Evolutionary conservation across 2,113 vertebrate genomes (phyloP).

Genomic region (Hemiscyllium ocellatum): DNA sequence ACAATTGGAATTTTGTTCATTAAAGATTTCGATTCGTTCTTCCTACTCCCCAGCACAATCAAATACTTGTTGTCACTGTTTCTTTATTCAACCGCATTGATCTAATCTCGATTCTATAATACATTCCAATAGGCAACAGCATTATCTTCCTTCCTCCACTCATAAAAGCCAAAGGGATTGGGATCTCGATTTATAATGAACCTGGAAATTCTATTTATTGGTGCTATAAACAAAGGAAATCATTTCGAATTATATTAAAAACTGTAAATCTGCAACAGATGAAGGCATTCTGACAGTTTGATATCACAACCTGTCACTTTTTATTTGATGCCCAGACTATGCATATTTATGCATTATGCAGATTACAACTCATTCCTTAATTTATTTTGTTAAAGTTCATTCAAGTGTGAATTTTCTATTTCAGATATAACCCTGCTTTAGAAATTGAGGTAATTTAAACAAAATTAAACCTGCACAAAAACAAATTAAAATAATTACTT

Average conservation of each 20-base stretch:
- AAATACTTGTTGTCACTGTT: neutral
- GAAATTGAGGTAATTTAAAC: conserved; percentile 18
- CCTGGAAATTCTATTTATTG: conserved; percentile 7
- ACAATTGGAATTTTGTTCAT: neutral
- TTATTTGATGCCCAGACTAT: conserved; percentile 19
- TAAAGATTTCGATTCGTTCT: neutral
- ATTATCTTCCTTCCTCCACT: neutral
- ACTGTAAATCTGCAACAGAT: conserved; percentile 14
- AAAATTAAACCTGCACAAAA: neutral
- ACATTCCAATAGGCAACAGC: neutral
- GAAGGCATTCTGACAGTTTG: conserved; percentile 30
- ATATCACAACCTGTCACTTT: conserved; percentile 30
- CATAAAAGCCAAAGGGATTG: neutral
- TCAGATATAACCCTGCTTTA: conserved; percentile 3
- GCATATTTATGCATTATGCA: conserved; percentile 27
- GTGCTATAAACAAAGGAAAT: conserved; percentile 5
- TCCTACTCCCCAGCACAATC: neutral
- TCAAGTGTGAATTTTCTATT: conserved; percentile 20
- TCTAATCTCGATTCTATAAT: neutral
- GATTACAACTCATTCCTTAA: conserved; percentile 32
- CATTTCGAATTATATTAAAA: conserved; percentile 31
- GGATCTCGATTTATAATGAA: neutral
- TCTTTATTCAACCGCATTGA: conserved; percentile 21
- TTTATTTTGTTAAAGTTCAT: conserved; percentile 28
- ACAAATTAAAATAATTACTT: neutral